These are phyloP conservation scores for Cassiopea xamachana DNA, from an alignment of 30 jellyfish, hydroid and myxozoan species.

Conservation along the genomic window DNA sequence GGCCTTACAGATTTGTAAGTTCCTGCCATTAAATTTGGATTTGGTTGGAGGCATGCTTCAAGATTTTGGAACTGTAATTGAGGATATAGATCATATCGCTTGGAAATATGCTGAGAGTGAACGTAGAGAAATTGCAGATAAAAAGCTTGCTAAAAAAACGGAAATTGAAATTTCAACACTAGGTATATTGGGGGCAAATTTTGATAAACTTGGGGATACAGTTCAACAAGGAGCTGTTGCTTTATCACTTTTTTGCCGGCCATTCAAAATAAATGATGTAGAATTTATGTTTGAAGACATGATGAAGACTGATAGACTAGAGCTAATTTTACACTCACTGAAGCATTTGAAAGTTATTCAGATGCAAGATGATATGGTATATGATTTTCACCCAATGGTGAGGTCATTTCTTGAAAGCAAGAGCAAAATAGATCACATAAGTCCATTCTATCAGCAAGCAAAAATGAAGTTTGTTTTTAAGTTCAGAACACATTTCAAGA, in stretches of 20 bases:
- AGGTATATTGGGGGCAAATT: not conserved
- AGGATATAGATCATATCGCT: not conserved
- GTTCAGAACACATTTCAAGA: constrained; percentile 16
- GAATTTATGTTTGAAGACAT: constrained; percentile 22
- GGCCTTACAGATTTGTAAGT: constrained; percentile 39
- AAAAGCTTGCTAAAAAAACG: constrained; percentile 1
- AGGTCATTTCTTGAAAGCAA: constrained; percentile 15
- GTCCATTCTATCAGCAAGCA: constrained; percentile 19
- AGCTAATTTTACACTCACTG: constrained; percentile 28
- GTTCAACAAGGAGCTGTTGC: constrained; percentile 43
- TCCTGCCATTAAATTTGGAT: constrained; percentile 25
- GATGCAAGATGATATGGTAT: not conserved
- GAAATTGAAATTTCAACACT: constrained; percentile 35
- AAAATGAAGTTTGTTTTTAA: constrained; percentile 13
- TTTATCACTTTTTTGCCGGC: constrained; percentile 35
- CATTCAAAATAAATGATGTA: constrained; percentile 34
- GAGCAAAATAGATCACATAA: constrained; percentile 4
- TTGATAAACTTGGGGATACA: constrained; percentile 43
- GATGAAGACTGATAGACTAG: not conserved
- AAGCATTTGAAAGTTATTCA: not conserved
- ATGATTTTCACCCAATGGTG: constrained; percentile 53
- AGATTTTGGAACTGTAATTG: not conserved
- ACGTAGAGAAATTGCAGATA: not conserved
- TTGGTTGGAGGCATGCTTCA: constrained; percentile 59
- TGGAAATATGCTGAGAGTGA: constrained; percentile 12